Conservation (phyloP, 2,888 invertebrate species). For the Isotomurus palustris region DNA sequence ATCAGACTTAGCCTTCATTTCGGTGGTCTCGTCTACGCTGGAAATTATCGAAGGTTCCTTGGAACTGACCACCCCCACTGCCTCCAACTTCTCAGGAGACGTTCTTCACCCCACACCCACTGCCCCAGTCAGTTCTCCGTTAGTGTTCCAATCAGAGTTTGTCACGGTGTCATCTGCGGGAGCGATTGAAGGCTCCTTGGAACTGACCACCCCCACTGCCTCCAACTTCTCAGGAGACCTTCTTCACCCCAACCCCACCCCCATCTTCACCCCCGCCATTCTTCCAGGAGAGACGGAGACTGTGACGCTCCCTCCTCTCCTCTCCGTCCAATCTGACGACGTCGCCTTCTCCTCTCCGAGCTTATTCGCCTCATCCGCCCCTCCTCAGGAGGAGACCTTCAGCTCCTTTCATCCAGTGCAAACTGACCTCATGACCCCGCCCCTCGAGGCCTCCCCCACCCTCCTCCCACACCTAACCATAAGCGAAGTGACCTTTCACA, state of each 20-base stretch:
- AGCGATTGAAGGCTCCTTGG: not conserved
- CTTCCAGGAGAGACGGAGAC: not conserved
- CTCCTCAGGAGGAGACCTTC: no score
- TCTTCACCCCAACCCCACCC: not conserved
- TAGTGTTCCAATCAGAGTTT: not conserved
- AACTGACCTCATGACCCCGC: no score
- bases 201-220: not conserved
- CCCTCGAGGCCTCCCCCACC: no score
- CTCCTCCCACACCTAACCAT: no score
- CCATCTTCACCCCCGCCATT: not conserved
- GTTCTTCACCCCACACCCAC: no score
- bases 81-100: not conserved
- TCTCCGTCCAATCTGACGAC: slow-evolving; percentile 5
- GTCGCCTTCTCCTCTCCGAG: slow-evolving; percentile 3
- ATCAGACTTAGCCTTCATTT: not conserved
- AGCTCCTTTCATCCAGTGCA: no score
- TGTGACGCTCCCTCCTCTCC: not conserved
- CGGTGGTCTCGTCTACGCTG: not conserved
- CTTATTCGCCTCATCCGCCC: no score
- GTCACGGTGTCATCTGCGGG: not conserved
- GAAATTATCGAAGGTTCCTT: not conserved
- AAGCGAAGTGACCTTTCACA: no score
- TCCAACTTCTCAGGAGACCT: not conserved
- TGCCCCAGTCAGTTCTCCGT: slow-evolving; percentile 1
- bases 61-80: not conserved